Base-by-base conservation (phyloP, 1,140 invertebrate species). In the Diorhabda sublineata region DNA sequence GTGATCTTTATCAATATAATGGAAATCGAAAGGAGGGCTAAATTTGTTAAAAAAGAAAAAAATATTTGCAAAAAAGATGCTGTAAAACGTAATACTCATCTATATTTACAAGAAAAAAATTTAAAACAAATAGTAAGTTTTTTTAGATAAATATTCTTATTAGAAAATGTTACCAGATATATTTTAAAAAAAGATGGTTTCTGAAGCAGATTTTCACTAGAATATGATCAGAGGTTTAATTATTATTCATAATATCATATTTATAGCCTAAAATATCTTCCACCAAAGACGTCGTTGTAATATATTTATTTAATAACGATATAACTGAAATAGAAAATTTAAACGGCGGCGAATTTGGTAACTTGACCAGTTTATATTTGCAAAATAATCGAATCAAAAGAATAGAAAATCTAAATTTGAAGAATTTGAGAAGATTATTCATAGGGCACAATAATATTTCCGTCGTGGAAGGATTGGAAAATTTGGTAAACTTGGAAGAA, bases 401-500 rank as follows among this genome's bases (percentile, higher is more conserved):
- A 80, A 87, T 91, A 43, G 86, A 88, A 78, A 88, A 89, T 72
- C 78, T 91, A 8, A 76, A 84, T 3, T 78, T 90, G 42, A 77
- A 76, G 26, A 87, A 87, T 66, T 77, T 91, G 6, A 85, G 84
- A 70, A 89, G 88, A 77, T 74, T 91, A 11, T 91, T 88, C 79
- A 78, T 91, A 58, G 86, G 89, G 2, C 83, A 87, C 71, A 92
- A 92, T 79, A 80, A 80, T 61, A 91, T 92, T 56, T 82, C 82
- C 59, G 85, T 91, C 2, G 78, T 91, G 0, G 90, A 92, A 80
- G 89, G 89, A 72, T 80, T 92, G 61, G 85, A 89, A 70, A 79
- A 79, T 58, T 77, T 88, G 6, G 80, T 78, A 61, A 83, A 84
- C 77, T 83, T 92, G 67, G 83, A 85, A 76, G 88, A 89, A 73